A percentile compares a stretch with the other conserved stretches of the same genome.
phyloP scores from a whole-genome alignment of 2,888 invertebrate species.

The Nematopogon swammerdamellus region DNA sequence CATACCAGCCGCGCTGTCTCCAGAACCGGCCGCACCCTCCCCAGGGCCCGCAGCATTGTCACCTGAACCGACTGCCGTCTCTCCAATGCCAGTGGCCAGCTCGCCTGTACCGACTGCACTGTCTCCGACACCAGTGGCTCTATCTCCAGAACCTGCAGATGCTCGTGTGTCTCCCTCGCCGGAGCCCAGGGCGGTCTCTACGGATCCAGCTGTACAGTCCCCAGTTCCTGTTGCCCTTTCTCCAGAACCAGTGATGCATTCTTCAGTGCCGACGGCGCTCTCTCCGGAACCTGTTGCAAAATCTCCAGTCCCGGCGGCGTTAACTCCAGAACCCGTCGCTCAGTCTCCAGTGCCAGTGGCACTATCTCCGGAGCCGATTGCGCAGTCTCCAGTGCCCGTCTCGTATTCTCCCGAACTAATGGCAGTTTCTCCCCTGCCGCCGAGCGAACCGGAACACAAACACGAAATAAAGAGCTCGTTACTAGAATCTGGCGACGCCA shows the following conservation, averaged over 20 bases:
- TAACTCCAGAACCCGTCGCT: slow-evolving; percentile 3
- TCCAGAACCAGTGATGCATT: slow-evolving; percentile 11
- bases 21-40: slow-evolving; percentile 11
- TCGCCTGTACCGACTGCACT: slow-evolving; percentile 5
- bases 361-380: slow-evolving; percentile 5
- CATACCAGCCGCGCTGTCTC: slow-evolving; percentile 7
- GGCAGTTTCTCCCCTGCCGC: slow-evolving; percentile 10
- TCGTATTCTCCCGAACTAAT: slow-evolving; percentile 9
- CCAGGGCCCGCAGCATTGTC: slow-evolving; percentile 8
- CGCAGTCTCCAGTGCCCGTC: slow-evolving; percentile 8
- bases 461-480: too few relatives aligned
- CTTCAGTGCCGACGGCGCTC: slow-evolving; percentile 10
- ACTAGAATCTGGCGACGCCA: too few relatives aligned
- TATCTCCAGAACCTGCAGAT: too few relatives aligned
- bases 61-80: slow-evolving; percentile 10
- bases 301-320: slow-evolving; percentile 6
- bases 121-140: slow-evolving; percentile 6
- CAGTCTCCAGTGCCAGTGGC: slow-evolving; percentile 7
- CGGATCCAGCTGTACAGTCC: slow-evolving; percentile 6
- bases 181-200: too few relatives aligned
- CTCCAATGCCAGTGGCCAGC: slow-evolving; percentile 6
- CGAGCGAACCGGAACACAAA: slow-evolving; percentile 1
- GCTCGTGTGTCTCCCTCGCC: slow-evolving; percentile 8
- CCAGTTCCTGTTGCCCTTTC: slow-evolving; percentile 8
- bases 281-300: slow-evolving; percentile 10